Conservation (phyloP, 2,888 invertebrate species). For the Caenorhabditis sp. region DNA sequence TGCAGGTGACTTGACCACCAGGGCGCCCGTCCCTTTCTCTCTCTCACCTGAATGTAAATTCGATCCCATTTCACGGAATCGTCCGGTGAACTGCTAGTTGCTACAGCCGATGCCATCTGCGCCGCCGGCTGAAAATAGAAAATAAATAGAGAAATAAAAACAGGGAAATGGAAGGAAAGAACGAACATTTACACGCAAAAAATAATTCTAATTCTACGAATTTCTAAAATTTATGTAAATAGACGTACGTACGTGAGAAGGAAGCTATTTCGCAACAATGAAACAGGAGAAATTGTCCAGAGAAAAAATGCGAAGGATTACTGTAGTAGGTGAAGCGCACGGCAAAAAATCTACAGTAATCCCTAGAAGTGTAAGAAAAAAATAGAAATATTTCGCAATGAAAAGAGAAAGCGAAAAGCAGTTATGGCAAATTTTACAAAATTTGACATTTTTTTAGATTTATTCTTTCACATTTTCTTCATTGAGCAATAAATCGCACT, state of each 20-base stretch:
- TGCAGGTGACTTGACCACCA: background rate
- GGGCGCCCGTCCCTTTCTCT: background rate
- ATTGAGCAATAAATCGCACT: too few relatives aligned
- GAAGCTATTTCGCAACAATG: too few relatives aligned
- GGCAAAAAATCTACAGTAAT: background rate
- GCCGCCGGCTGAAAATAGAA: conserved; percentile 15
- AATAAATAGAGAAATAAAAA: background rate
- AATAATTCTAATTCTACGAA: too few relatives aligned
- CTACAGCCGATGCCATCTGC: conserved; percentile 4
- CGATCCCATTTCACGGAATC: conserved; percentile 55
- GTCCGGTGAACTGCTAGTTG: background rate
- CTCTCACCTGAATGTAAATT: conserved; percentile 43
- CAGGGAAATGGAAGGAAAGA: background rate
- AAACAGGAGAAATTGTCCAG: conserved; percentile 1
- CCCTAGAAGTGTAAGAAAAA: background rate
- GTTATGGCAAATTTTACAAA: too few relatives aligned
- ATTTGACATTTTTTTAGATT: too few relatives aligned
- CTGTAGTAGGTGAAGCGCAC: background rate
- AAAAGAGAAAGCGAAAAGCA: too few relatives aligned
- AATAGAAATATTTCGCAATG: too few relatives aligned
- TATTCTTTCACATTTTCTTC: too few relatives aligned
- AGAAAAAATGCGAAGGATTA: background rate
- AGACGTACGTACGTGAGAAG: too few relatives aligned
- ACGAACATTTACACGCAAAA: background rate
- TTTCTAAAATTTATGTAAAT: too few relatives aligned